phyloP scores from a whole-genome alignment of 2,888 invertebrate species.

The Limenitis camilla region DNA sequence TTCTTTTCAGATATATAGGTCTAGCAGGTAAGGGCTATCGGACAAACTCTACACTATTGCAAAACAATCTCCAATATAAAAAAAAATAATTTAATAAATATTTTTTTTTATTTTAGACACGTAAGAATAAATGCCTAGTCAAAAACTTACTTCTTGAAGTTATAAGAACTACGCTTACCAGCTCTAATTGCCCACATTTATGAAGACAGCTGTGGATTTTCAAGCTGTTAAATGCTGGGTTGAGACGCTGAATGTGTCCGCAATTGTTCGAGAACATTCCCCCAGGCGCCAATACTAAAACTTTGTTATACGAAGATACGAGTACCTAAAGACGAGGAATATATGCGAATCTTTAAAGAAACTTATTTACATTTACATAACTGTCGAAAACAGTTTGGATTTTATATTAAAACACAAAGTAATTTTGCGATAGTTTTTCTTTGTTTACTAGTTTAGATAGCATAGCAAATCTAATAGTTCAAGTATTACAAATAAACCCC shows the following conservation, averaged over 20 bases:
- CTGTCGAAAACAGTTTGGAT: neutral
- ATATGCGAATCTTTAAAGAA: constrained; percentile 19
- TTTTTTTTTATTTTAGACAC: neutral
- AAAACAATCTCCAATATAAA: no score
- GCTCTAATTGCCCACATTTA: constrained; percentile 18
- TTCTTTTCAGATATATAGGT: no score
- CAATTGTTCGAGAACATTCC: constrained; percentile 26
- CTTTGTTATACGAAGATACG: constrained; percentile 26
- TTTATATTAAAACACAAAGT: neutral
- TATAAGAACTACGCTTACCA: constrained; percentile 9
- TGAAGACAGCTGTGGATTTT: constrained; percentile 18
- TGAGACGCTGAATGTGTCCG: constrained; percentile 19
- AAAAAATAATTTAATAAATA: no score
- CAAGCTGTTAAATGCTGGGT: constrained; percentile 17
- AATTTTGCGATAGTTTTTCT: neutral
- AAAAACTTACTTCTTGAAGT: constrained; percentile 6
- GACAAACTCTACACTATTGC: no score
- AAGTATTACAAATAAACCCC: no score
- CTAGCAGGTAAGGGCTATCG: no score
- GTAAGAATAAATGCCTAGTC: neutral
- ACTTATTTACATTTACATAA: constrained; percentile 16
- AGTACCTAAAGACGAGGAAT: constrained; percentile 19
- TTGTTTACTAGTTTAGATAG: neutral
- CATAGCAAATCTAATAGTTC: no score
- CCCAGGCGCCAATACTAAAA: constrained; percentile 27